A percentile compares a stretch with the other conserved stretches of the same genome.
Conservation (phyloP, 2,888 invertebrate genomes). For the Dryobota labecula region DNA sequence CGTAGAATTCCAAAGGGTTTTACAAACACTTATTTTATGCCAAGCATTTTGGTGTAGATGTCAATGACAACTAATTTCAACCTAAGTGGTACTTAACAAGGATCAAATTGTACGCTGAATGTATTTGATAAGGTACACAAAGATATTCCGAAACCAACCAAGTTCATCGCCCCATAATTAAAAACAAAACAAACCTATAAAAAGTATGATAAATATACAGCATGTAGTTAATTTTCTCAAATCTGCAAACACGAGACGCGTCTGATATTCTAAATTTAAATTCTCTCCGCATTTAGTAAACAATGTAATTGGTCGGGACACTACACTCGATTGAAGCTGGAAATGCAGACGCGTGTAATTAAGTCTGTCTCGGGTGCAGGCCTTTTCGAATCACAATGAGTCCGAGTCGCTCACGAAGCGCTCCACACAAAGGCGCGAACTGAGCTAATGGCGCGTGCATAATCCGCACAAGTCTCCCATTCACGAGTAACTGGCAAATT, state of each 20-base stretch:
- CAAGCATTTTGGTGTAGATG: slow-evolving; percentile 35
- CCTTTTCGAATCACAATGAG: slow-evolving; percentile 81
- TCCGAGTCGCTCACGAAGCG: slow-evolving; percentile 68
- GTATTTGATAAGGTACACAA: slow-evolving; percentile 46
- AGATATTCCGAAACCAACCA: slow-evolving; percentile 6
- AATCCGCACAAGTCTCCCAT: slow-evolving; percentile 84
- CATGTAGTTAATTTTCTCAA: slow-evolving; percentile 48
- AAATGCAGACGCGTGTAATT: slow-evolving; percentile 75
- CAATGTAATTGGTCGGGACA: slow-evolving; percentile 60
- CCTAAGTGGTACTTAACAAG: slow-evolving; percentile 26
- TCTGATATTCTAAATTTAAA: slow-evolving; percentile 56
- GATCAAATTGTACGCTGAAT: slow-evolving; percentile 41
- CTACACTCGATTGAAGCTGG: slow-evolving; percentile 65
- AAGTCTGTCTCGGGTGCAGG: slow-evolving; percentile 73
- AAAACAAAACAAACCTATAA: slow-evolving; percentile 51
- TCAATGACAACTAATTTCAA: slow-evolving; percentile 48
- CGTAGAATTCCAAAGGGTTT: slow-evolving; percentile 37
- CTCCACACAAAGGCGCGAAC: slow-evolving; percentile 81
- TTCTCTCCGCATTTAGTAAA: slow-evolving; percentile 50
- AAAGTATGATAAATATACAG: slow-evolving; percentile 23
- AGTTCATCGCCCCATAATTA: slow-evolving; percentile 49
- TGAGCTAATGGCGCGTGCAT: slow-evolving; percentile 84
- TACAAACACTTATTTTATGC: slow-evolving; percentile 42
- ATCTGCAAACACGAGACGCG: slow-evolving; percentile 46
- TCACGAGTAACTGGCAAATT: slow-evolving; percentile 81